Evolutionary conservation across 2,797 vertebrate species (phyloP), one percentile per base, ranked within the genome.

Genomic region (Knipowitschia caucasica): DNA sequence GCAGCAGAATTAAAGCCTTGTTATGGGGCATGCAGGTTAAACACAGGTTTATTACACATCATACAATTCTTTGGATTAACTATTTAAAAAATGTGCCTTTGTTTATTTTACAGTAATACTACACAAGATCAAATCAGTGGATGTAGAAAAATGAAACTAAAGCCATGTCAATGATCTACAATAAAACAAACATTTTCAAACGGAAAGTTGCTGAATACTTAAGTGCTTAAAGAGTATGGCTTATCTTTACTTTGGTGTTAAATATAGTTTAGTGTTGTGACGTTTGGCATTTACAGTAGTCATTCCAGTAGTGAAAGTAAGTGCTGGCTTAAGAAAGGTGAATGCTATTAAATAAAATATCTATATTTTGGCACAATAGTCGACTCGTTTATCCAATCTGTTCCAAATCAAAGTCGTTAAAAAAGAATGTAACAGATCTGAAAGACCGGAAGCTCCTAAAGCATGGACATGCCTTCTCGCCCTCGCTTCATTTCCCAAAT

Each of bases 1-100:
- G 40, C n/a, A 39, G 17, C 53, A 26, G 53, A 47, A 4, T n/a
- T n/a, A n/a, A n/a, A n/a, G n/a, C n/a, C n/a, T n/a, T n/a, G n/a
- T n/a, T 5, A 21, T 23, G 1, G 30, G 15, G 42, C 11, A 46
- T 31, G 38, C 51, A 35, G 18, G 50, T 70, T 69, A 50, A 7
- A 36, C 64, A 17, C 40, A 27, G 52, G 68, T 81, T 81, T 86
- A 84, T 83, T 84, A 39, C 50, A 44, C 75, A 50, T 62, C 62
- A 66, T 71, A 55, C 64, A 21, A 50, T n/a, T 60, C 29, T 35
- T 58, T 54, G 31, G 56, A 42, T 36, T 58, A 38, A 59, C 18
- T 12, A 20, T 8, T 27, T 36, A 59, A 62, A 49, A n/a, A 63
- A 18, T 46, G n/a, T 53, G 17, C 4, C 51, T 55, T 43, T 73